Evolutionary conservation across 2,888 invertebrate genomes (phyloP).

Genomic region (Brachypalpus laphriformis): DNA sequence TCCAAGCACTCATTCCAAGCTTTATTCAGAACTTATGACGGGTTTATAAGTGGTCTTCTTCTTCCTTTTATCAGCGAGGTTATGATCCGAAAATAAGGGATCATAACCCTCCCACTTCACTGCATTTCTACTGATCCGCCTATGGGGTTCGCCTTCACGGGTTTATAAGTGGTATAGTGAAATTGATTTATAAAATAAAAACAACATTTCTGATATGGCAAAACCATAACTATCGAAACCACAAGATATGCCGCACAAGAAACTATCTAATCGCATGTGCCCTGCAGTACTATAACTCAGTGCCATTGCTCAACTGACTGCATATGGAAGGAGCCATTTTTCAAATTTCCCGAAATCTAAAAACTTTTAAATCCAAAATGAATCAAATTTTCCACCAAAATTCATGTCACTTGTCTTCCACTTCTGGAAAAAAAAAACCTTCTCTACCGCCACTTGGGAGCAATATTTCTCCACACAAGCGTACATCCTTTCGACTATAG

Average conservation of each 20-base stretch:
- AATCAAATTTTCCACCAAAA: constrained; percentile 34
- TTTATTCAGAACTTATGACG: neutral
- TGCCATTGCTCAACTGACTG: too few relatives aligned
- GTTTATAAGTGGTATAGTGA: neutral
- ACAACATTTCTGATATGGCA: neutral
- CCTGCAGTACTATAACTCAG: too few relatives aligned
- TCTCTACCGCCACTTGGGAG: constrained; percentile 6
- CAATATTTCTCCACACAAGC: constrained; percentile 32
- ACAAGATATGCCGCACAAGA: too few relatives aligned
- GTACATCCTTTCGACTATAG: constrained; percentile 8
- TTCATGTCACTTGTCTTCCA: constrained; percentile 39
- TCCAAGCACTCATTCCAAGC: too few relatives aligned
- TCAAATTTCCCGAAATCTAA: neutral
- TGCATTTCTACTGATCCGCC: too few relatives aligned
- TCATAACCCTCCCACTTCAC: too few relatives aligned
- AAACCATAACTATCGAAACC: neutral
- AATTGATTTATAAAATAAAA: too few relatives aligned
- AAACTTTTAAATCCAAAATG: neutral
- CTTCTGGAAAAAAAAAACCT: neutral
- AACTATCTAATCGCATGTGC: too few relatives aligned
- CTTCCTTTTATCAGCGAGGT: too few relatives aligned
- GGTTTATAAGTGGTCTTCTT: too few relatives aligned
- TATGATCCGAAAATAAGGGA: too few relatives aligned
- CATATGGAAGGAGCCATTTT: neutral
- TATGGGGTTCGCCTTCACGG: too few relatives aligned